Base-by-base conservation (phyloP, 2,888 invertebrate genomes). In the Epirrhoe alternata region DNA sequence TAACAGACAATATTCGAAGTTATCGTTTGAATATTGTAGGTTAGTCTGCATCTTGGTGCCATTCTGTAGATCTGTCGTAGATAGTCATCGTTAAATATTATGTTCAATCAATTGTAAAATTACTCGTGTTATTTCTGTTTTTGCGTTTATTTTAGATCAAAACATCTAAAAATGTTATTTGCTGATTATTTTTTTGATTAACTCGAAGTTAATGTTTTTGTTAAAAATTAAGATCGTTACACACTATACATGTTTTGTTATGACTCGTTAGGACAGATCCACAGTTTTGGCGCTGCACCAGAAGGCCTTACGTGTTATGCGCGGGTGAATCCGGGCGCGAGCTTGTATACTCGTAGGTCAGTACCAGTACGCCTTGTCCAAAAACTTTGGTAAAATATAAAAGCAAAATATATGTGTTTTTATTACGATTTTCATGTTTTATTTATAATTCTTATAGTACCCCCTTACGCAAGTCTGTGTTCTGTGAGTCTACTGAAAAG, bases 361-460 rank as follows among this genome's bases (percentile, higher is more conserved):
- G 80, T 81, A 81, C 81, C 86, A 82, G 85, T 86, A 86, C 88
- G 90, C 88, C 88, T 89, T 88, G 86, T 90, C 89, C 89, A 86
- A 86, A 75, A 83, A 70, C 74, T 86, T 90, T 88, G 89, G 88
- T 90, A 89, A 86, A 86, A 84, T 86, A 89, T 86, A 86, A 88
- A 92, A 89, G 88, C 87, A 87, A 90, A 91, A 90, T 92, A 92
- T 92, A 92, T 91, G 92, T 92, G 92, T 92, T 92, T 92, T 91
- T 92, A 91, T 92, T 92, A 92, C 85, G 86, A 89, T 74, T 62
- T 56, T 47, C 17, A 71, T 86, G 82, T 90, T 92, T 90, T 79
- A 88, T 88, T 64, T 64, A n/a, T 5, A 42, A 24, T 10, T 50
- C 0, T 4, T 14, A 10, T 8, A 2, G 3, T 7, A 38, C 2